Evolutionary conservation across 37 sponge, comb jelly and placozoan genomes (phyloP).

Genomic region (Lycopodina hypogea): DNA sequence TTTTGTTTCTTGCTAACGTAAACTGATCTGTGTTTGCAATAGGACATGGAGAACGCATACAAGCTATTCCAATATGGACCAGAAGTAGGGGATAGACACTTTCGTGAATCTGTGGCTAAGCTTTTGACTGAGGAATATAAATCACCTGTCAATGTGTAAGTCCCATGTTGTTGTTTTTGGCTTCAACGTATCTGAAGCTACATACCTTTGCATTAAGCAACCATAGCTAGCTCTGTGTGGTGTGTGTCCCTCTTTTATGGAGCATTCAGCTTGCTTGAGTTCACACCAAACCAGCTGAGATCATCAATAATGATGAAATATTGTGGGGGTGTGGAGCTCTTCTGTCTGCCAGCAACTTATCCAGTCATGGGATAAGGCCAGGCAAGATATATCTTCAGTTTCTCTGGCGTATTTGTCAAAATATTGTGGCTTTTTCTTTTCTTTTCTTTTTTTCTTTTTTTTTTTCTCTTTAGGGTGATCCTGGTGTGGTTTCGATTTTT

Average conservation of each 20-base stretch:
- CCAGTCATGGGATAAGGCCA: too few species aligned
- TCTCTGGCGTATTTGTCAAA: too few species aligned
- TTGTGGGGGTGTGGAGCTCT: too few species aligned
- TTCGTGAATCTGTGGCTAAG: constrained; percentile 50
- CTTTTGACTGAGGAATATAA: constrained; percentile 63
- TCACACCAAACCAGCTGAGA: too few species aligned
- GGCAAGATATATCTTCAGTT: too few species aligned
- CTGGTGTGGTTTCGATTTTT: too few species aligned
- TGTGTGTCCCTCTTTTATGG: background rate
- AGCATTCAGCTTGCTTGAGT: too few species aligned
- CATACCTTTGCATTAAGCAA: background rate
- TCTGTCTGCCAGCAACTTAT: too few species aligned
- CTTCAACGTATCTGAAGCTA: background rate
- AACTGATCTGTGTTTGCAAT: background rate
- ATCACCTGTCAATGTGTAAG: constrained; percentile 58
- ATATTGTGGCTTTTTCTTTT: too few species aligned
- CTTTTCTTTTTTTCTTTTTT: too few species aligned
- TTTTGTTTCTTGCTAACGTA: background rate
- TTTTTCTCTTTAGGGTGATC: too few species aligned
- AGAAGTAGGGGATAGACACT: constrained; percentile 34
- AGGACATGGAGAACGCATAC: constrained; percentile 37
- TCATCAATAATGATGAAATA: too few species aligned
- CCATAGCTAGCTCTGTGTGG: background rate
- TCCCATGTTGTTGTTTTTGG: background rate
- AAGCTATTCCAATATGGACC: constrained; percentile 74